Base-by-base conservation (phyloP, 1,140 invertebrate genomes). In the Drosophila nasuta region DNA sequence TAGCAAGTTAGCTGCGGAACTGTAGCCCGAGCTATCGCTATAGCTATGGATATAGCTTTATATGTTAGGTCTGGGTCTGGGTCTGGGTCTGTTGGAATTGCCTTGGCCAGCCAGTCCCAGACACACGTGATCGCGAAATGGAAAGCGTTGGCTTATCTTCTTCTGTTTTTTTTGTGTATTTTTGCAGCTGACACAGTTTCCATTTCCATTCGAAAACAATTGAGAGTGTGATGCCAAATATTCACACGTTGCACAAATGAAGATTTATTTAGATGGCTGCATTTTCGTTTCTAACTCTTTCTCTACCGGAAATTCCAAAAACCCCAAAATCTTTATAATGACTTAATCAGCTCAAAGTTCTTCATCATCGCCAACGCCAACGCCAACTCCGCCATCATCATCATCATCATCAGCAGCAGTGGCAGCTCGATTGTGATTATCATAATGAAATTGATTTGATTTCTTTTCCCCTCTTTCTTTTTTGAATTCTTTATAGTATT, bases 51-150 rank as follows among this genome's bases (percentile, higher is more conserved):
- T 25, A 25, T 3, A 25, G 20, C 20, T 25, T 25, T 25, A 25
- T 25, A 25, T 25, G 20, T 25, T 25, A 25, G 56, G 43, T 51
- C 30, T 72, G 62, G 38, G 41, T 51, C 63, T 67, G 46, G 38
- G 63, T 51, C 69, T 65, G 33, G 58, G 59, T 65, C 69, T 66
- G 45, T 33, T 66, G 38, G 52, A 5, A 20, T 20, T 2, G 15
- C n/a, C 15, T 48, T 46, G 20, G 41, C 41, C 56, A n/a, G 65
- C 54, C 43, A 57, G 48, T 43, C 48, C 54, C 43, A 57, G 48
- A 65, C 54, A 66, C 81, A 82, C 81, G 77, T 83, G 81, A 83
- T 80, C 81, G 81, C 81, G 81, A 83, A 83, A 83, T 83, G 81
- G 81, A 83, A 85, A 83, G 81, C 81, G 35, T 65, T 65, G 28